phyloP scores from a whole-genome alignment of 2,797 vertebrate genomes.

The Sebastes oblongus region DNA sequence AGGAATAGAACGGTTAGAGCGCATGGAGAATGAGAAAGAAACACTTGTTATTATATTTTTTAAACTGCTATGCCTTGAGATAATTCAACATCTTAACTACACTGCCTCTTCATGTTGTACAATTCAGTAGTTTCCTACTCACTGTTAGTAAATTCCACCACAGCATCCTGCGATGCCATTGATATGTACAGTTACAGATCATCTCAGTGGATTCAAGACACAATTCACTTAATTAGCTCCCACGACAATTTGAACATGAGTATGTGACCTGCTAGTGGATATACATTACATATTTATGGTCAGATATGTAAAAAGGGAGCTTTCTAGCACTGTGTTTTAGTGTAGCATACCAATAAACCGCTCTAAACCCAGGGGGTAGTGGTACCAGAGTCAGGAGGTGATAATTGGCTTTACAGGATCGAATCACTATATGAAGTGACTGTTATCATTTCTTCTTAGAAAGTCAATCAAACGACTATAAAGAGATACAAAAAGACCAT shows the following conservation, averaged over 20 bases:
- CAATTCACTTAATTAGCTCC: constrained; percentile 11
- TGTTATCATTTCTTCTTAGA: not conserved
- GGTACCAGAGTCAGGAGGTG: not conserved
- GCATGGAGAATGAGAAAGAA: not conserved
- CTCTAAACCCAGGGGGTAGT: not conserved
- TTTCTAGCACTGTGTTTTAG: not conserved
- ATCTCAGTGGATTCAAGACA: not conserved
- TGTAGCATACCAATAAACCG: not conserved
- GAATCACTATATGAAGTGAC: not conserved
- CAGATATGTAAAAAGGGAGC: not conserved
- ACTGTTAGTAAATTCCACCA: not conserved
- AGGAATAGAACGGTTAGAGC: not conserved
- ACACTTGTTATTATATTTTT: not conserved
- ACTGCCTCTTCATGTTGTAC: not conserved
- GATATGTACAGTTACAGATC: not conserved
- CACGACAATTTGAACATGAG: not conserved
- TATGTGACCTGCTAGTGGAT: not conserved
- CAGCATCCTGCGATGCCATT: not conserved
- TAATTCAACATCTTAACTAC: not conserved
- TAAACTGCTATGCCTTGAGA: not conserved
- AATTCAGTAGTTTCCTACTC: not conserved
- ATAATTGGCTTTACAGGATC: not conserved
- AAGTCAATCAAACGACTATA: not conserved
- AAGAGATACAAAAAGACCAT: not conserved
- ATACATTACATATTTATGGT: not conserved